Conservation (phyloP, 1,140 invertebrate genomes). For the Micrasema longulum region DNA sequence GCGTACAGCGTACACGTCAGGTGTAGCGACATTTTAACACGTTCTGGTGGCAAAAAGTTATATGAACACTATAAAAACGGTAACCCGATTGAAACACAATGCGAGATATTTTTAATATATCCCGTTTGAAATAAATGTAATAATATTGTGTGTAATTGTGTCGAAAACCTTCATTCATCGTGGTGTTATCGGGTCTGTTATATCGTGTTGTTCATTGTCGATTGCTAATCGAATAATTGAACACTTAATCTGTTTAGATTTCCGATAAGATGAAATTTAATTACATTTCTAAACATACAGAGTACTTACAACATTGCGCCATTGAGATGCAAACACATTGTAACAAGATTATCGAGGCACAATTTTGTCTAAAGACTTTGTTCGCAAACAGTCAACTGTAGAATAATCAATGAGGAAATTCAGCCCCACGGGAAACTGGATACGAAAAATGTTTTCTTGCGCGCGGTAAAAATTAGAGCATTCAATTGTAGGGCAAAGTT, state of each 20-base stretch:
- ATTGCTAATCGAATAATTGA: slow-evolving; percentile 12
- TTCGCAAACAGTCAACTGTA: too few species aligned
- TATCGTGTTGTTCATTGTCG: neutral
- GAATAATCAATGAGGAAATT: too few species aligned
- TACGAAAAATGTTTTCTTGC: too few species aligned
- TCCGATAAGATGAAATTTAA: too few species aligned
- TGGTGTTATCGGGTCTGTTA: neutral
- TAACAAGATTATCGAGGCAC: too few species aligned
- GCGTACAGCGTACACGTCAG: neutral
- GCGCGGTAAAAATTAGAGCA: too few species aligned
- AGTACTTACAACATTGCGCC: too few species aligned
- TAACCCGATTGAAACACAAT: slow-evolving; percentile 20
- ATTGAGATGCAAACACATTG: too few species aligned
- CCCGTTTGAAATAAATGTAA: slow-evolving; percentile 1
- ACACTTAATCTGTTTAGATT: slow-evolving; percentile 20
- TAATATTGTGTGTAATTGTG: slow-evolving; percentile 2
- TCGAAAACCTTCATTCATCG: neutral
- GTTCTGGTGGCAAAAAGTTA: slow-evolving; percentile 13
- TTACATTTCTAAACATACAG: too few species aligned
- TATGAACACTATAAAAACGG: slow-evolving; percentile 17
- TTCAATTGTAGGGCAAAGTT: too few species aligned
- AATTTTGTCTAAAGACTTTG: too few species aligned
- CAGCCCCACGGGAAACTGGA: too few species aligned
- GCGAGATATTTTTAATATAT: neutral
- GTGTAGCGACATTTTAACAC: slow-evolving; percentile 4